phyloP scores from a whole-genome alignment of 2,797 vertebrate genomes.

The Lacerta agilis region DNA sequence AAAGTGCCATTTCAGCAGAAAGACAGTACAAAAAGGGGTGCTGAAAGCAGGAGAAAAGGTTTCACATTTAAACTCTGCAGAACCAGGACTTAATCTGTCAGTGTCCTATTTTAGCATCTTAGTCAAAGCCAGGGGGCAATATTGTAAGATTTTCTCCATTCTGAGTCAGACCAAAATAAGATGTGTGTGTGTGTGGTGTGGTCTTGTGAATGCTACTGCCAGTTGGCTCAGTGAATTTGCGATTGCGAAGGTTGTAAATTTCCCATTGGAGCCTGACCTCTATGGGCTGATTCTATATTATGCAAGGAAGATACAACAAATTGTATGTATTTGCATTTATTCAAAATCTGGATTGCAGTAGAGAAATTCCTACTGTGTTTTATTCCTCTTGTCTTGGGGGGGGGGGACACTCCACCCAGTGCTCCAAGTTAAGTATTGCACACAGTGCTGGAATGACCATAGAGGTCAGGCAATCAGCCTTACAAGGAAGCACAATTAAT shows the following conservation, averaged over 20 bases:
- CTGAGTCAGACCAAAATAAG: background rate
- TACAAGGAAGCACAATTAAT: background rate
- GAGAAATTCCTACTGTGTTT: background rate
- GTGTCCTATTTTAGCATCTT: background rate
- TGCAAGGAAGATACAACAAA: background rate
- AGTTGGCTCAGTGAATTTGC: background rate
- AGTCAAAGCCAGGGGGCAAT: background rate
- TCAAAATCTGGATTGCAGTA: background rate
- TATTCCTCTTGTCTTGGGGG: background rate
- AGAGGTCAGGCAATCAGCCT: background rate
- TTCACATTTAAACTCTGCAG: background rate
- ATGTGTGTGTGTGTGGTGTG: background rate
- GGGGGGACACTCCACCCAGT: background rate
- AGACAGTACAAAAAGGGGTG: background rate
- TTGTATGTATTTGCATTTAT: background rate
- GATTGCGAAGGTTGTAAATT: background rate
- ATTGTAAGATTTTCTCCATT: background rate
- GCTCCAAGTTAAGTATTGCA: background rate
- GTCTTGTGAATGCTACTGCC: background rate
- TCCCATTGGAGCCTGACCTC: conserved; percentile 4
- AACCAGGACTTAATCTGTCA: background rate
- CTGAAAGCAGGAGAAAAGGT: background rate
- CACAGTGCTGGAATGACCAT: too few species aligned
- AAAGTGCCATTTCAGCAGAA: background rate
- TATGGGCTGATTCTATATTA: background rate